Evolutionary conservation across 2,113 vertebrate species (phyloP).

Genomic region (Acanthisitta chloris): DNA sequence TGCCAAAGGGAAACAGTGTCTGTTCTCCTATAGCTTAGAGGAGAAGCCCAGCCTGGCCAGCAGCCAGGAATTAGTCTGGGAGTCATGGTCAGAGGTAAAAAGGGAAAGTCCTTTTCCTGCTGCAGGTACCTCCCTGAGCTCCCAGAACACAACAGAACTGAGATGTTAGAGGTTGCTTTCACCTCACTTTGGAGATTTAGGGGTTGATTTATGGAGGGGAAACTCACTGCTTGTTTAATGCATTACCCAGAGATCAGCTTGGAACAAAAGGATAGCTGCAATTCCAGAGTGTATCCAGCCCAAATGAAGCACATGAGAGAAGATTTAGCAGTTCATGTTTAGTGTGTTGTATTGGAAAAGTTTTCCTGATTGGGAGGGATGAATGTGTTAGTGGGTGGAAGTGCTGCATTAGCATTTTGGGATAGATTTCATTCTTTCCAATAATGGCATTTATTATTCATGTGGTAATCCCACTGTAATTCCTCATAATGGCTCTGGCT

Average conservation of each 20-base stretch:
- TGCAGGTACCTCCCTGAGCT: background rate
- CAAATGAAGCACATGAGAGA: background rate
- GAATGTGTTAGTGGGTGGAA: background rate
- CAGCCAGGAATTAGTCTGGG: background rate
- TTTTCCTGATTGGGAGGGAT: background rate
- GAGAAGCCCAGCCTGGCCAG: background rate
- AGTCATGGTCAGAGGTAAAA: background rate
- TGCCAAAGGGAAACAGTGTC: background rate
- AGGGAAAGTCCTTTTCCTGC: background rate
- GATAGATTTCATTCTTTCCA: background rate
- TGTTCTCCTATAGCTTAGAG: background rate
- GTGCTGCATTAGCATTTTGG: background rate
- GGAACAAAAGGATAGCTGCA: background rate
- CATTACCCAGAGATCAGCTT: background rate
- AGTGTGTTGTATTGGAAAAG: background rate
- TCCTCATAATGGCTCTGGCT: background rate
- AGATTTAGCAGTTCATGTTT: background rate
- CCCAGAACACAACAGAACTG: background rate
- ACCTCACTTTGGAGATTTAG: background rate
- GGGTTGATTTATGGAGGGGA: background rate
- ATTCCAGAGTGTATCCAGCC: background rate
- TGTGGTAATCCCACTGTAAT: background rate
- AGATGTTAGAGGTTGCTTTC: background rate
- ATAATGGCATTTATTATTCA: conserved; percentile 18
- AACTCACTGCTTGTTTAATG: background rate